phyloP scores from a whole-genome alignment of 2,113 vertebrate genomes.

The Oryzias woworae region DNA sequence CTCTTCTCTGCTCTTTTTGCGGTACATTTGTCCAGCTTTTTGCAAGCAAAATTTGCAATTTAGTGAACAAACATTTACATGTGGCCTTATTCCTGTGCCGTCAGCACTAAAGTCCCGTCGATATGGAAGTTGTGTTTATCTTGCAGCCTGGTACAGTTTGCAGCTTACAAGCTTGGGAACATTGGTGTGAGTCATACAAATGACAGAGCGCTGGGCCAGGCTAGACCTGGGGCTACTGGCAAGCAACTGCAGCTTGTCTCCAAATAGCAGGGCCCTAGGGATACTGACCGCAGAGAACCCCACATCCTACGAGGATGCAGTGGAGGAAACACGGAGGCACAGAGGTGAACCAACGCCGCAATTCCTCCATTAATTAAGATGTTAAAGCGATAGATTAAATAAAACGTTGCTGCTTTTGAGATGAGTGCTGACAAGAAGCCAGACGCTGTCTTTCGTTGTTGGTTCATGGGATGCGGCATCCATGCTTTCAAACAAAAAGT shows the following conservation, averaged over 20 bases:
- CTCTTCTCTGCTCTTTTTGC: conserved; percentile 26
- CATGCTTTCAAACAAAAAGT: no score
- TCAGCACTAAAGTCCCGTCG: conserved; percentile 5
- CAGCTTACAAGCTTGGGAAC: conserved; percentile 43
- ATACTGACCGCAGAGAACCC: conserved; percentile 35
- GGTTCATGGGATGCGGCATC: no score
- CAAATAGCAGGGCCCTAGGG: conserved; percentile 60
- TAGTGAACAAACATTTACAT: conserved; percentile 25
- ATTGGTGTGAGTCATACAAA: conserved; percentile 56
- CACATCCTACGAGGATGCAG: conserved; percentile 23
- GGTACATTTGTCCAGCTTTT: conserved; percentile 7
- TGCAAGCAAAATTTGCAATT: conserved; percentile 12
- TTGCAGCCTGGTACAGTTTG: conserved; percentile 31
- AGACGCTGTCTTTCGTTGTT: no score
- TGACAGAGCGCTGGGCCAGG: conserved; percentile 26
- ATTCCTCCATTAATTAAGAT: no score
- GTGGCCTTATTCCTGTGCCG: conserved; percentile 12
- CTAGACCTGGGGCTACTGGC: conserved; percentile 41
- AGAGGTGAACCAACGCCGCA: conserved; percentile 9
- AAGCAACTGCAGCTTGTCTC: conserved; percentile 39
- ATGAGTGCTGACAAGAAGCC: no score
- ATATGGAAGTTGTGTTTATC: conserved; percentile 34
- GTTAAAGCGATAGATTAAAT: no score
- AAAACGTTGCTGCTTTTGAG: no score
- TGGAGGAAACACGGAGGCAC: conserved; percentile 20